phyloP scores from a whole-genome alignment of 2,888 invertebrate species.

The Hirudinaria manillensis region DNA sequence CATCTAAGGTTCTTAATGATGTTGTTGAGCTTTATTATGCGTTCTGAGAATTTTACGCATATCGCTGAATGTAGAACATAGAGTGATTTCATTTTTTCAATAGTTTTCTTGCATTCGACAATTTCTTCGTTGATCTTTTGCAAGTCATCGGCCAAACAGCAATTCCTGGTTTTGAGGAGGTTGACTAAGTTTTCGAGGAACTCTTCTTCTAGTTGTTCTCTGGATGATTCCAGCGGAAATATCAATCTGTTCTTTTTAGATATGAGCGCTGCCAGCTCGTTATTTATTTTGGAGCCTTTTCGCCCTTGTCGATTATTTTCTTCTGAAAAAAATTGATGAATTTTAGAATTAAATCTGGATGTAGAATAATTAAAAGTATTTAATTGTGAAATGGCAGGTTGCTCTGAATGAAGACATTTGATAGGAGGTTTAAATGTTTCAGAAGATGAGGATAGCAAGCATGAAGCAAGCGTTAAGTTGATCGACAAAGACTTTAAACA shows the following conservation, averaged over 20 bases:
- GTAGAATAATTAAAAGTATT: no score
- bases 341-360: conserved; percentile 30
- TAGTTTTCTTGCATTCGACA: neutral
- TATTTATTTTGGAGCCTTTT: neutral
- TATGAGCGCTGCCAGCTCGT: neutral
- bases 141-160: neutral
- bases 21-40: neutral
- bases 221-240: neutral
- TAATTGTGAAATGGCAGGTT: no score
- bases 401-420: no score
- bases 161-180: neutral
- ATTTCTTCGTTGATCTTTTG: conserved; percentile 1
- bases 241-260: neutral
- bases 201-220: conserved; percentile 4
- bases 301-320: neutral
- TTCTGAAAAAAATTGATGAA: conserved; percentile 21
- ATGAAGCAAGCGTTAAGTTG: no score
- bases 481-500: no score
- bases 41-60: neutral
- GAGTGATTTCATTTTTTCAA: neutral
- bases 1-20: neutral
- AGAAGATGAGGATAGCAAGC: no score
- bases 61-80: neutral
- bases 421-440: no score
- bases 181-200: conserved; percentile 1